Conservation (phyloP, 1,140 invertebrate species). For the Drosophila teissieri region DNA sequence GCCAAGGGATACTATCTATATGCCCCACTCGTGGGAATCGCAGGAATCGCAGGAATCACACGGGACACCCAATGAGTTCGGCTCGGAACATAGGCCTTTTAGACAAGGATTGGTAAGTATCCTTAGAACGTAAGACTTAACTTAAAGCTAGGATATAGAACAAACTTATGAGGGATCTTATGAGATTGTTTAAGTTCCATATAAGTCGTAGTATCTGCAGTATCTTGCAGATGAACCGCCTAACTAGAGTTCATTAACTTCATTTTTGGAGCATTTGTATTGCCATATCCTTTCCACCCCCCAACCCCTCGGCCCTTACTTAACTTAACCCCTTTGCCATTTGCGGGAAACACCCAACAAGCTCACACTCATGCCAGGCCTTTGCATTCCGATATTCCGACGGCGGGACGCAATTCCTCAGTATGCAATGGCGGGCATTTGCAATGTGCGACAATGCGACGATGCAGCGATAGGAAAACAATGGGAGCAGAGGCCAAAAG, state of each 20-base stretch:
- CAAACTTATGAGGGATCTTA: too few species aligned
- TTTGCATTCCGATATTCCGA: slow-evolving; percentile 28
- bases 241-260: slow-evolving; percentile 14
- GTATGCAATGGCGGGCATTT: slow-evolving; percentile 41
- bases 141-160: too few species aligned
- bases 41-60: not conserved
- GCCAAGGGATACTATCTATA: not conserved
- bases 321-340: not conserved
- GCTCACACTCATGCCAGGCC: slow-evolving; percentile 34
- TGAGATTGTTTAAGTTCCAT: too few species aligned
- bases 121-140: too few species aligned
- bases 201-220: not conserved
- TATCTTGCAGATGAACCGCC: not conserved
- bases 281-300: not conserved
- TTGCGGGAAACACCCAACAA: slow-evolving; percentile 33
- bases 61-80: not conserved
- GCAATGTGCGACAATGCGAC: slow-evolving; percentile 60
- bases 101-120: too few species aligned
- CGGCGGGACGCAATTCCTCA: slow-evolving; percentile 29
- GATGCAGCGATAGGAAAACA: slow-evolving; percentile 69
- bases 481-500: slow-evolving; percentile 64
- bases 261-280: not conserved
- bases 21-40: not conserved
- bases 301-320: too few species aligned
- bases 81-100: too few species aligned